phyloP scores from a whole-genome alignment of 1,140 invertebrate species.

The Drosophila parabipectinata region DNA sequence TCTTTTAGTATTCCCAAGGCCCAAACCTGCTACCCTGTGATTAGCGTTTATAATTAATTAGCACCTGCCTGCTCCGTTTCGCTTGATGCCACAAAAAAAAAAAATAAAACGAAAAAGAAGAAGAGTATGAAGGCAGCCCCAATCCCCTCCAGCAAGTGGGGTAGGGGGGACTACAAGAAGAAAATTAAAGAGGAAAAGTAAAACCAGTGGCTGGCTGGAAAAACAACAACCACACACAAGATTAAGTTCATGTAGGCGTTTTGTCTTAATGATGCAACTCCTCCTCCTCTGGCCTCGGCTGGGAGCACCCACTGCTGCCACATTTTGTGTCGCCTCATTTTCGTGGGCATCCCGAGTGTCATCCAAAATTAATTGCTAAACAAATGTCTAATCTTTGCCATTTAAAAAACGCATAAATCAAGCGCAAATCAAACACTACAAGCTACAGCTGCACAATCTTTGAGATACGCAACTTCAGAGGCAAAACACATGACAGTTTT shows the following conservation, averaged over 20 bases:
- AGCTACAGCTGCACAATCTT: constrained; percentile 9
- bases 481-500: constrained; percentile 51
- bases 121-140: constrained; percentile 19
- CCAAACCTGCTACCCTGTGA: constrained; percentile 25
- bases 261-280: constrained; percentile 4
- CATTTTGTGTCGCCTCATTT: constrained; percentile 43
- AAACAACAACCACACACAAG: neutral
- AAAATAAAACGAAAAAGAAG: neutral
- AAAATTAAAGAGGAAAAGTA: constrained; percentile 2
- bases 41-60: constrained; percentile 62
- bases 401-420: constrained; percentile 81
- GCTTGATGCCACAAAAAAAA: constrained; percentile 25
- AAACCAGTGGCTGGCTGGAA: neutral
- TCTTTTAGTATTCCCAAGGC: neutral
- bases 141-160: constrained; percentile 1
- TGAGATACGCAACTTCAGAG: constrained; percentile 29
- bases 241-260: neutral
- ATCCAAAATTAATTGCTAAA: constrained; percentile 78
- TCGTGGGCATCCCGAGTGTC: constrained; percentile 60
- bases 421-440: constrained; percentile 73
- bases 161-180: constrained; percentile 3
- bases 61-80: constrained; percentile 71
- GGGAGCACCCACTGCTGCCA: neutral
- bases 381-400: constrained; percentile 82
- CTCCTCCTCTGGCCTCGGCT: constrained; percentile 1